A percentile compares a stretch with the other conserved stretches of the same genome.
These are phyloP conservation scores for Encarsia formosa DNA, from an alignment of 2,888 invertebrate genomes.

Conservation along the genomic window DNA sequence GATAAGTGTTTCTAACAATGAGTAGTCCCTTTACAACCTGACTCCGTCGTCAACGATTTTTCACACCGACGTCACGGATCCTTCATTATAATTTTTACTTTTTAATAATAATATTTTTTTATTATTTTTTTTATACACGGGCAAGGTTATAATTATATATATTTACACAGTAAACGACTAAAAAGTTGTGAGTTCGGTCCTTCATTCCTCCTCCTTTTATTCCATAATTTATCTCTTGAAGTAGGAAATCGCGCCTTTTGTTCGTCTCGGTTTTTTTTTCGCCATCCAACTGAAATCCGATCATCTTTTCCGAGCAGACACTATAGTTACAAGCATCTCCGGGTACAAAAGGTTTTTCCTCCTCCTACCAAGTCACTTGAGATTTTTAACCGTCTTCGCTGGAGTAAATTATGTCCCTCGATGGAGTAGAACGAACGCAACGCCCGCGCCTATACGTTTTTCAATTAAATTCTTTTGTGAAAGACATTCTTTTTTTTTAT, in stretches of 20 bases:
- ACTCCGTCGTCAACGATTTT: not conserved
- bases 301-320: conserved; percentile 4
- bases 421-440: not conserved
- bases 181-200: conserved; percentile 4
- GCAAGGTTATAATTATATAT: conserved; percentile 5
- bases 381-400: conserved; percentile 1
- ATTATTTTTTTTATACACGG: conserved; percentile 8
- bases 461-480: no score
- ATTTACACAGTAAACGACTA: conserved; percentile 6
- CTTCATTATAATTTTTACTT: not conserved
- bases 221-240: not conserved
- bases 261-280: not conserved
- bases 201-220: not conserved
- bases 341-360: conserved; percentile 7
- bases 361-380: conserved; percentile 1
- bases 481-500: no score
- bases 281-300: conserved; percentile 8
- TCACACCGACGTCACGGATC: not conserved
- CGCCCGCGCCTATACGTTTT: no score
- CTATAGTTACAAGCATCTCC: conserved; percentile 3
- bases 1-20: conserved; percentile 10
- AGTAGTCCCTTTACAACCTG: conserved; percentile 7
- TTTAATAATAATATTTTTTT: not conserved
- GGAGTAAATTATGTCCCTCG: conserved; percentile 2
- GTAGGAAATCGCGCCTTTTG: not conserved